Evolutionary conservation across 2,888 invertebrate genomes (phyloP).

Genomic region (Eueremaeus valkanovi): DNA sequence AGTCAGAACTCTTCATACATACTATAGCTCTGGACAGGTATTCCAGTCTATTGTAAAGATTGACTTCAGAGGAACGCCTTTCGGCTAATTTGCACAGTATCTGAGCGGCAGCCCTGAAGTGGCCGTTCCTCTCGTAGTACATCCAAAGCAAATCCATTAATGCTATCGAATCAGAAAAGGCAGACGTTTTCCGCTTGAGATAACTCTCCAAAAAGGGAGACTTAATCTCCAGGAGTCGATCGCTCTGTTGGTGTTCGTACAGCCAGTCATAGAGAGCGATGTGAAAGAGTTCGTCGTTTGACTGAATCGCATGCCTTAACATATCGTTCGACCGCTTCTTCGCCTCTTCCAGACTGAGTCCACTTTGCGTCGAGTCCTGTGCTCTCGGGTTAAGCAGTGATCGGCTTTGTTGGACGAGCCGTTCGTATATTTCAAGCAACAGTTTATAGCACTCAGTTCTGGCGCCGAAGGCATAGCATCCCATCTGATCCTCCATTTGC

Average conservation of each 20-base stretch:
- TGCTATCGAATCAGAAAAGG: slow-evolving; percentile 59
- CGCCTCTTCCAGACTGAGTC: slow-evolving; percentile 47
- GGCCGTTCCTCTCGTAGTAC: slow-evolving; percentile 85
- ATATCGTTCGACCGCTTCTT: slow-evolving; percentile 54
- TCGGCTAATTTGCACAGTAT: slow-evolving; percentile 83
- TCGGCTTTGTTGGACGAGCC: slow-evolving; percentile 45
- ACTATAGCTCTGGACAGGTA: slow-evolving; percentile 90
- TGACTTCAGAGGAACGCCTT: slow-evolving; percentile 63
- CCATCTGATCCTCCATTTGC: slow-evolving; percentile 74
- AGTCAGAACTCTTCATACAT: slow-evolving; percentile 80
- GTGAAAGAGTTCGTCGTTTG: slow-evolving; percentile 80
- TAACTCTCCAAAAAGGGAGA: slow-evolving; percentile 70
- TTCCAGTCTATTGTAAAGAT: slow-evolving; percentile 74
- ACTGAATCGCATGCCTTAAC: slow-evolving; percentile 55
- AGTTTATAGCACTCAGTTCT: slow-evolving; percentile 87
- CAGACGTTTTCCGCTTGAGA: slow-evolving; percentile 56
- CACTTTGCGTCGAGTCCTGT: slow-evolving; percentile 22
- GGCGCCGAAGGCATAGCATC: slow-evolving; percentile 62
- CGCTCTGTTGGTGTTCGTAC: slow-evolving; percentile 58
- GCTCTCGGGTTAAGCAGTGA: slow-evolving; percentile 32
- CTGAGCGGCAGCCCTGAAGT: slow-evolving; percentile 86
- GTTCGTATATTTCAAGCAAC: slow-evolving; percentile 64
- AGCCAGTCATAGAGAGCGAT: slow-evolving; percentile 91
- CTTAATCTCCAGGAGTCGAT: slow-evolving; percentile 56
- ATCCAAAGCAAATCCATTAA: slow-evolving; percentile 87